Base-by-base conservation (phyloP, 2,888 invertebrate species). In the Andrena praecox region DNA sequence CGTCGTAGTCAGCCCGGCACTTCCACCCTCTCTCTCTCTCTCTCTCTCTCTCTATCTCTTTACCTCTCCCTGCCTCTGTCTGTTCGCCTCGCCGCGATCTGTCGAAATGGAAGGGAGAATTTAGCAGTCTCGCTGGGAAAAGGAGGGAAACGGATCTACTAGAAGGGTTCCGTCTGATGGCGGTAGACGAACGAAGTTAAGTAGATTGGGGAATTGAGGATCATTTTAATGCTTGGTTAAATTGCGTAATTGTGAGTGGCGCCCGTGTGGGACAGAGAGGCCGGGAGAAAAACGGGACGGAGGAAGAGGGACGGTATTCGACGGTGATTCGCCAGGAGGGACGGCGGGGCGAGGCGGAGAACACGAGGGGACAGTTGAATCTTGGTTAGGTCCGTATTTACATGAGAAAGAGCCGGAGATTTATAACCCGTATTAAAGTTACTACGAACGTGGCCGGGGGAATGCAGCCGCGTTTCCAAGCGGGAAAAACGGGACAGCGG, bases 211-310 rank as follows among this genome's bases (percentile, higher is more conserved):
- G 87, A 90, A 91, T 91, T 91, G 89, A 88, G 89, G 87, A 92
- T 91, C 86, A 91, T 90, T 91, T 91, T 91, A 89, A 91, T 91
- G 90, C 89, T 89, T 89, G 87, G 89, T 90, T 91, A 90, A 92
- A 93, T 91, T 91, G 88, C 88, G 88, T 92, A 91, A 92, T 91
- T 91, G 90, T 89, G 87, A 92, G 88, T 87, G 82, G 84, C 72
- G 85, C 80, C 56, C 16, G 83, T 82, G 62, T 59, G 70, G 31
- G 60, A 16, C 59, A 73, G 77, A 24, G 59, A 48, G 66, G 64
- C 16, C 72, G n/a, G 54, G 74, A 27, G 8, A 16, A 60, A 20
- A 50, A 42, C 35, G 73, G 29, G 74, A 66, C 27, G 60, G 50
- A 59, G 72, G 59, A 48, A 63, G 48, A 52, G 35, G 35, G 62